Evolutionary conservation across 2,888 invertebrate genomes (phyloP).

Genomic region (Dusona sp.): DNA sequence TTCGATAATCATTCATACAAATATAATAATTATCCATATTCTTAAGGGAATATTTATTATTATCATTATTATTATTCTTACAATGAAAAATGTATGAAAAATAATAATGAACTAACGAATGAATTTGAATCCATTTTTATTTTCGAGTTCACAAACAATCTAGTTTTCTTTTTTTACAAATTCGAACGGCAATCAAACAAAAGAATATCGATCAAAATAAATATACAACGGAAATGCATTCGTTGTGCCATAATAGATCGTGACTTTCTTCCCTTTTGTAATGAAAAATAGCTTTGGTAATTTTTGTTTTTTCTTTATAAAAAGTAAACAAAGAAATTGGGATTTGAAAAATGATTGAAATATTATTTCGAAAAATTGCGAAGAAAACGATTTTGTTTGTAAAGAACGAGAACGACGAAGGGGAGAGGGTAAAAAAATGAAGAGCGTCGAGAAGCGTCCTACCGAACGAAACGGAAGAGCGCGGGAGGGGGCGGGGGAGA

Average conservation of each 20-base stretch:
- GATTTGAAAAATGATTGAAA: background rate
- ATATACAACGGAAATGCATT: background rate
- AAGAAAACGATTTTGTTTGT: background rate
- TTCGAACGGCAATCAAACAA: background rate
- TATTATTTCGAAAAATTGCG: background rate
- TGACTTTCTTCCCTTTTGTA: background rate
- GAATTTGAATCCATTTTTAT: background rate
- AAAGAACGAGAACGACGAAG: background rate
- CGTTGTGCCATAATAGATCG: background rate
- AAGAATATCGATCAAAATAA: background rate
- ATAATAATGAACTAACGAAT: background rate
- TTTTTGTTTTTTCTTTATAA: background rate
- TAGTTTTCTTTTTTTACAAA: background rate
- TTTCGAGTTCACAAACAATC: background rate
- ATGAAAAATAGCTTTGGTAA: background rate
- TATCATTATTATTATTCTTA: too few species aligned
- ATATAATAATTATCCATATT: too few species aligned
- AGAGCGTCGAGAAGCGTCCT: background rate
- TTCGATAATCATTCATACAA: too few species aligned
- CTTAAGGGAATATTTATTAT: too few species aligned
- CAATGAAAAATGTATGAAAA: background rate
- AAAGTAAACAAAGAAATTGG: background rate
- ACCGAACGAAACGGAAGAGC: background rate
- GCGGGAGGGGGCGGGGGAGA: slow-evolving; percentile 20
- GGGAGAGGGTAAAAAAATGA: background rate